phyloP scores from a whole-genome alignment of 2,797 vertebrate genomes.

The Mycteria americana region DNA sequence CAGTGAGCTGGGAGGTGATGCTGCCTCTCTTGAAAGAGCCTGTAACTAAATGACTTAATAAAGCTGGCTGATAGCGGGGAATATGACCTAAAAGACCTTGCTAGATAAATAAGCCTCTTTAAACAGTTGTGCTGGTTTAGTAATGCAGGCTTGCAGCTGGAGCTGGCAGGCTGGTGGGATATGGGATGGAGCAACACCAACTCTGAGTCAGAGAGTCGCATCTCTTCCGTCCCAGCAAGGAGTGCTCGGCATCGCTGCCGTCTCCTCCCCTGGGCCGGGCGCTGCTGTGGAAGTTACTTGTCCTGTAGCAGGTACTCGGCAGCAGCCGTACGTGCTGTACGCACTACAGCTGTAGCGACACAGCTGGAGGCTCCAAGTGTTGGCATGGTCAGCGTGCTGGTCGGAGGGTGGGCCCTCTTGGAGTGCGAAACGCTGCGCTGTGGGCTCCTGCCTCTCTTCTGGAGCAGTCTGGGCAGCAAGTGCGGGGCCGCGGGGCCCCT shows the following conservation, averaged over 20 bases:
- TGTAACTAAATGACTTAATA: background rate
- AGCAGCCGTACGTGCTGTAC: no score
- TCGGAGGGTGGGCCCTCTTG: accelerated
- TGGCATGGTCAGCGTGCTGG: background rate
- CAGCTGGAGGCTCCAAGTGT: accelerated
- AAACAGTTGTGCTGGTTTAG: background rate
- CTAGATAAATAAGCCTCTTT: background rate
- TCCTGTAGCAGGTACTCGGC: background rate
- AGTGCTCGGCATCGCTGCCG: background rate
- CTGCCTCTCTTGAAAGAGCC: background rate
- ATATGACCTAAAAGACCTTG: background rate
- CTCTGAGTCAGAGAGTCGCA: accelerated
- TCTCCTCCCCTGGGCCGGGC: background rate
- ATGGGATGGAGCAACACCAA: background rate
- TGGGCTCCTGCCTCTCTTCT: background rate
- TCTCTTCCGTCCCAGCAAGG: background rate
- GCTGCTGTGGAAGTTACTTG: background rate
- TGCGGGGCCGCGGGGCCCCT: accelerated
- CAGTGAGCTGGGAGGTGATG: background rate
- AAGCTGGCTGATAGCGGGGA: background rate
- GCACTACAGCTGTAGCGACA: background rate
- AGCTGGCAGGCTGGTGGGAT: background rate
- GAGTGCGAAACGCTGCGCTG: background rate
- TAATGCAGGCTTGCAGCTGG: background rate
- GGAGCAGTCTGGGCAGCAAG: background rate